Evolutionary conservation across 2,888 invertebrate genomes (phyloP).

Genomic region (Cancer borealis): DNA sequence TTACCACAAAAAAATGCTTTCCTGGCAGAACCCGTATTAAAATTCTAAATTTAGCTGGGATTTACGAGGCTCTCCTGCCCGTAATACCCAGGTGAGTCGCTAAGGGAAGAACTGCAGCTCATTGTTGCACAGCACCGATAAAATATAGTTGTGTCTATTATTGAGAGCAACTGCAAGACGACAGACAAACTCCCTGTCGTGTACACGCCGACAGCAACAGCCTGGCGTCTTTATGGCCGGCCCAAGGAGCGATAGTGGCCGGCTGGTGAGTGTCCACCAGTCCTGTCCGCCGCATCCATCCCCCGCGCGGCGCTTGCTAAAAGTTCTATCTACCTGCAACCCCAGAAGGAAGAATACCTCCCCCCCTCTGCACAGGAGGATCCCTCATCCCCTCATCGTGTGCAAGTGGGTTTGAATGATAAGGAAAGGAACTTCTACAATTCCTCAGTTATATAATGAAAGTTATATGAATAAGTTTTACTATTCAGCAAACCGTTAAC

Average conservation of each 20-base stretch:
- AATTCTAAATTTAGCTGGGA: neutral
- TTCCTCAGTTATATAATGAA: neutral
- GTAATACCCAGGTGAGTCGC: neutral
- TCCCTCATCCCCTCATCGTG: neutral
- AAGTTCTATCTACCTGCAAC: neutral
- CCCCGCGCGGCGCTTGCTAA: neutral
- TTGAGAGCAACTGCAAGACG: neutral
- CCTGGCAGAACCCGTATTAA: neutral
- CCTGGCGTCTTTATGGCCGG: slow-evolving; percentile 54
- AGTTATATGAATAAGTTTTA: neutral
- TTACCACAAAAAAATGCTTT: neutral
- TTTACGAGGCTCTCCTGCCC: neutral
- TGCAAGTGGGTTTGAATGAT: neutral
- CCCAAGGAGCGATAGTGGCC: slow-evolving; percentile 48
- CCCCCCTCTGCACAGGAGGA: neutral
- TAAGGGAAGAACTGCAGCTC: neutral
- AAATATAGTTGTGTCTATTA: slow-evolving; percentile 46
- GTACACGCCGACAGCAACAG: slow-evolving; percentile 56
- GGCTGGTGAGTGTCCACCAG: slow-evolving; percentile 50
- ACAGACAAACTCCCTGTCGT: slow-evolving; percentile 59
- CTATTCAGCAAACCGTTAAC: neutral
- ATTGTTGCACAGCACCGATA: neutral
- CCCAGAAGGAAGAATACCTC: neutral
- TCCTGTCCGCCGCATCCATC: slow-evolving; percentile 43
- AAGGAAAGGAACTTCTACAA: neutral